Evolutionary conservation across 92 coral and sea anemone species (phyloP), one percentile per base, ranked within the genome.

Genomic region (Zoanthus solanderi): DNA sequence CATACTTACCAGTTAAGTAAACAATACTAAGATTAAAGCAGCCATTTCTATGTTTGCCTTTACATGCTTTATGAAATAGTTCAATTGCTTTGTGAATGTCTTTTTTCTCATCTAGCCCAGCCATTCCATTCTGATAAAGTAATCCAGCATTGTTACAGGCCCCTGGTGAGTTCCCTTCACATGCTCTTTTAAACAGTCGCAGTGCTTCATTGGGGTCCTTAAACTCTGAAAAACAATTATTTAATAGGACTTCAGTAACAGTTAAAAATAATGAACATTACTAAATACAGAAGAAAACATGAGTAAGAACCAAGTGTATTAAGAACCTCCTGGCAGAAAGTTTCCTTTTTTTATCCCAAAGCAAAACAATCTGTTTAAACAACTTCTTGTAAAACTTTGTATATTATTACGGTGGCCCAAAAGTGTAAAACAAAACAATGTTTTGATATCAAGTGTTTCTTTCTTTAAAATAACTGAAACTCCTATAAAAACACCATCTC

Each of bases 141-240:
- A 97, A 89, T 17, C 99, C 99, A 44, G 98, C 99, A 90, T 97
- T 97, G 52, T 95, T 95, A 67, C 99, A 97, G 7, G 99, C 99
- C 15, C 99, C 99, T 6, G 94, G 69, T 9, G 92, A 90, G 54
- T 92, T 80, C 13, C 84, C 93, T 0, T 94, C 88, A 56, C 99
- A 97, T 1, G 97, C 97, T 75, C 88, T 92, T 86, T 85, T 93
- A 82, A 93, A 97, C 57, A 95, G 90, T 45, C 93, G 87, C 87
- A 95, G 57, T 18, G 99, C 99, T 84, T 94, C 96, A 44, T 94
- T 95, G 14, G 99, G 99, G 83, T 94, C 93, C 90, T 89, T 94
- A 83, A 90, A 79, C 71, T 95, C 98, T 97, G 81, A 83, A 83
- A 46, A 7, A 48, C 15, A 72, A 48, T 47, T 75, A 44, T n/a